phyloP scores from a whole-genome alignment of 2,797 vertebrate species.

The Pelochelys cantorii region DNA sequence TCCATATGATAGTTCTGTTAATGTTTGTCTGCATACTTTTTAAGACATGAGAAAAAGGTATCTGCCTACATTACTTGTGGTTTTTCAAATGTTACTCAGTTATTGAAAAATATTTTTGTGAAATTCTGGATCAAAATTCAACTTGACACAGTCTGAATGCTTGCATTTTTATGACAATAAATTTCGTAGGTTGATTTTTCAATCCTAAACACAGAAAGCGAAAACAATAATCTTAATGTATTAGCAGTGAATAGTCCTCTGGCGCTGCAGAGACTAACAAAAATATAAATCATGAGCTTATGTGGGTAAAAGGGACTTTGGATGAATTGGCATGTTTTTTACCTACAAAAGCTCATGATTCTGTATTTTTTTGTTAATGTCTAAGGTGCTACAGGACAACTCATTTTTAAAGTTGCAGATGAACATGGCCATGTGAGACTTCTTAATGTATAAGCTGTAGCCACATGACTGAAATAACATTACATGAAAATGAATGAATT shows the following conservation, averaged over 20 bases:
- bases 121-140: rapidly evolving
- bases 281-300: no score
- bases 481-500: background rate
- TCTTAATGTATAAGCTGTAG: background rate
- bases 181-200: rapidly evolving
- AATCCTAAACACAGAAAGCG: background rate
- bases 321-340: no score
- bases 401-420: no score
- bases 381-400: no score
- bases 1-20: rapidly evolving
- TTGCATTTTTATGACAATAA: background rate
- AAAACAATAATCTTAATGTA: rapidly evolving
- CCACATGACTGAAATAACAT: background rate
- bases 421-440: no score
- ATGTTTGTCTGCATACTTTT: rapidly evolving
- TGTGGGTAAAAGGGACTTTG: no score
- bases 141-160: background rate
- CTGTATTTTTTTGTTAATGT: no score
- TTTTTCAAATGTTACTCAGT: background rate
- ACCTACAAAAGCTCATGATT: no score
- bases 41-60: rapidly evolving
- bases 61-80: rapidly evolving
- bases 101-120: rapidly evolving
- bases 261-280: no score
- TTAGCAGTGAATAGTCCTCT: background rate